Base-by-base conservation (phyloP, 2,888 invertebrate genomes). In the Resseliella maxima region DNA sequence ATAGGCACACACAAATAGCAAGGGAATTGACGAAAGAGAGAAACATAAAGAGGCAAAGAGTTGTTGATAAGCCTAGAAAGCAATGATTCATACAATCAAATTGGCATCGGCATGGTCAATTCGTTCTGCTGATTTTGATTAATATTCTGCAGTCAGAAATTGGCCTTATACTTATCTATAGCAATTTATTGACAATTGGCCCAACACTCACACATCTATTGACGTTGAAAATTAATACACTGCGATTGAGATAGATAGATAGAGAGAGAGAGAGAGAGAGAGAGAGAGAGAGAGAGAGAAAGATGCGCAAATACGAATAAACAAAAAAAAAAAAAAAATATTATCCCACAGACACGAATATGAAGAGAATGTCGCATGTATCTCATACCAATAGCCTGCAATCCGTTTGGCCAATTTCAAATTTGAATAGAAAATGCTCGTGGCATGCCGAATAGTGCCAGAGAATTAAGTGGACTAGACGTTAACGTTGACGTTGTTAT, bases 41-140 rank as follows among this genome's bases (percentile, higher is more conserved):
- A 50, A 18, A 50, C 18, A 50, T 8, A 50, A 18, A 50, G 46
- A 50, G 46, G 2, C 12, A 18, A 18, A 50, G 24, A 59, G 59
- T 59, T 59, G 59, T 24, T 24, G 27, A 59, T 24, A 24, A 24
- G 59, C 24, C 59, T 3, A 5, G n/a, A 72, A 59, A 59, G 59
- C 59, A 59, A 72, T 35, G 31, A 31, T 72, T 72, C 72, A 72
- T 72, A 12, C 31, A 35, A 83, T 38, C 36, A 83, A 83, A n/a
- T 83, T 83, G n/a, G 38, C n/a, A 83, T 83, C 12, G 83, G 38
- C 83, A 83, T 38, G 83, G n/a, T 6, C 8, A 59, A n/a, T 83
- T 83, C 83, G 12, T 83, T 83, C 24, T n/a, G 83, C 24, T 83
- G 83, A 83, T 83, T 83, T 83, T 83, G 38, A 83, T 83, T 83